Conservation (phyloP, 2,113 vertebrate species). For the Myotis yumanensis region DNA sequence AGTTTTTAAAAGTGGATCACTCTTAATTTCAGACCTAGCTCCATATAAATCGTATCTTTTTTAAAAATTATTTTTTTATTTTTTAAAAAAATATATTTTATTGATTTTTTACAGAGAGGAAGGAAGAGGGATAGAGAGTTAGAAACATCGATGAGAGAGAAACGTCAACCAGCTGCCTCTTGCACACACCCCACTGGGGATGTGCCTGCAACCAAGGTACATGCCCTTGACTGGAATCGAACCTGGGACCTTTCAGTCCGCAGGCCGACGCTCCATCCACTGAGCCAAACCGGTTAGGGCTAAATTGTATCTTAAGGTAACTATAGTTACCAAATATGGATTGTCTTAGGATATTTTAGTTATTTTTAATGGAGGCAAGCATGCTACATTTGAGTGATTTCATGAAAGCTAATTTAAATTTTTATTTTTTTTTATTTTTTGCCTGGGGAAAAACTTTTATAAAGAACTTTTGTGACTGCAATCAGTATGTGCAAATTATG, state of each 20-base stretch:
- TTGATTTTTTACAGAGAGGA: no score
- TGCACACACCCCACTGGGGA: no score
- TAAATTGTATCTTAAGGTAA: slow-evolving; percentile 78
- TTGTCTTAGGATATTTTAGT: slow-evolving; percentile 79
- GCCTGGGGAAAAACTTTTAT: slow-evolving; percentile 81
- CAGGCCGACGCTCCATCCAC: no score
- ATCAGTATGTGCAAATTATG: slow-evolving; percentile 83
- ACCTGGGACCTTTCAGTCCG: no score
- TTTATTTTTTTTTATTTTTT: slow-evolving; percentile 59
- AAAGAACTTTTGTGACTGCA: slow-evolving; percentile 79
- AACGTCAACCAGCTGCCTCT: no score
- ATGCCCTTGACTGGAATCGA: no score
- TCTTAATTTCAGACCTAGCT: slow-evolving; percentile 77
- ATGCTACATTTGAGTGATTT: slow-evolving; percentile 78
- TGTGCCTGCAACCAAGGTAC: no score
- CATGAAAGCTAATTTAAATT: slow-evolving; percentile 78
- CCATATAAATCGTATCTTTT: slow-evolving; percentile 73
- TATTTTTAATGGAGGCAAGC: slow-evolving; percentile 80
- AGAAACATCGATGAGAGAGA: no score
- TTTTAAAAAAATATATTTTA: no score
- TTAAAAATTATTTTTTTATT: no score
- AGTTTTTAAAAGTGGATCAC: slow-evolving; percentile 73
- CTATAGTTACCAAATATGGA: slow-evolving; percentile 72
- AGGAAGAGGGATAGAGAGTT: no score
- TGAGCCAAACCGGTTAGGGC: no score